phyloP scores from a whole-genome alignment of 64 coral and sea anemone species.

The Dendrophyllia cribrosa region DNA sequence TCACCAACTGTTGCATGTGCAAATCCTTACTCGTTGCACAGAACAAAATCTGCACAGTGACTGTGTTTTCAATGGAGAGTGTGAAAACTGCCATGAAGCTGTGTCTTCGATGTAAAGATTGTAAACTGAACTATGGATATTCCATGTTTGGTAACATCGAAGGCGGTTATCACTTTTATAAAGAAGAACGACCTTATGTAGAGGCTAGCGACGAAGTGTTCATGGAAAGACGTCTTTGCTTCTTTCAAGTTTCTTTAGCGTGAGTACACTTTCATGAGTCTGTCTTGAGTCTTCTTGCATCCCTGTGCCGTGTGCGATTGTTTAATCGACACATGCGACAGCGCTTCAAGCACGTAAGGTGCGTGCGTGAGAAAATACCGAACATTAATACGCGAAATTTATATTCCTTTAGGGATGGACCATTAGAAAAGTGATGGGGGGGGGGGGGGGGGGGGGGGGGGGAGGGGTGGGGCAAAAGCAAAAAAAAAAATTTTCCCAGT shows the following conservation, averaged over 20 bases:
- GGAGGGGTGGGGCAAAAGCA: no score
- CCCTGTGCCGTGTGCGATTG: not conserved
- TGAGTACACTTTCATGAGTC: constrained; percentile 19
- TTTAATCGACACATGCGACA: no score
- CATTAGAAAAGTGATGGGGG: no score
- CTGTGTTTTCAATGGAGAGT: not conserved
- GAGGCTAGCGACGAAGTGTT: constrained; percentile 22
- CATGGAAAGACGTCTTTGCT: constrained; percentile 22
- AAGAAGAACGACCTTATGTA: constrained; percentile 22
- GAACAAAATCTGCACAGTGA: constrained; percentile 33
- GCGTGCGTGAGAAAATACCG: not conserved
- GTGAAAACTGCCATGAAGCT: constrained; percentile 29
- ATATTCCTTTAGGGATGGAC: no score
- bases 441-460: no score
- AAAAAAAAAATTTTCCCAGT: no score
- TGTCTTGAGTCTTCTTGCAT: not conserved
- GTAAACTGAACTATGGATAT: constrained; percentile 28
- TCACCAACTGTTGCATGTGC: constrained; percentile 36
- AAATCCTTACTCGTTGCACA: not conserved
- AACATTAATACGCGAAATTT: no score
- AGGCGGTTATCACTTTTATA: constrained; percentile 20
- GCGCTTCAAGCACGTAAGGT: not conserved
- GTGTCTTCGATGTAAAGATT: constrained; percentile 36
- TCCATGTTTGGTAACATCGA: constrained; percentile 18
- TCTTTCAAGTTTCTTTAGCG: constrained; percentile 43